These are phyloP conservation scores for Tympanuchus pallidicinctus DNA, from an alignment of 2,113 vertebrate genomes.

Conservation along the genomic window DNA sequence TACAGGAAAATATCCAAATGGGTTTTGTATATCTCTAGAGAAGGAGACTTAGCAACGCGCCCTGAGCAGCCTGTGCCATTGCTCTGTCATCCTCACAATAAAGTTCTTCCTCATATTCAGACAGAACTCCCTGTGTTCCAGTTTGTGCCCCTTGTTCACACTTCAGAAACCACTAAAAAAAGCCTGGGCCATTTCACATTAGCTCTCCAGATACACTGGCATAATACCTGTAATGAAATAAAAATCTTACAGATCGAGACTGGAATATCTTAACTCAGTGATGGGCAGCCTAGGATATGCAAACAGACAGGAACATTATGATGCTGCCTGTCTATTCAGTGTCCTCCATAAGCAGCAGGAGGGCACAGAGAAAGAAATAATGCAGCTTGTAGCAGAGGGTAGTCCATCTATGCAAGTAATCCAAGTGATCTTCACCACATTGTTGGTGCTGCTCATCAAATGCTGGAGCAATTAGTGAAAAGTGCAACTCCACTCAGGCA, in stretches of 20 bases:
- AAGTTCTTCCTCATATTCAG: no score
- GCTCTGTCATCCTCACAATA: no score
- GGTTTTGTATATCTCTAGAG: no score
- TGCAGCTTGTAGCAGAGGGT: neutral
- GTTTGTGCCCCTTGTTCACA: no score
- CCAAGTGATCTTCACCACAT: neutral
- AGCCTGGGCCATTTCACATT: no score
- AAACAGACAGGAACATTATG: neutral
- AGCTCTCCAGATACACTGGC: neutral
- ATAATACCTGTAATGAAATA: neutral
- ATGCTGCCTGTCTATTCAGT: neutral
- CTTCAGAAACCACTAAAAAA: no score
- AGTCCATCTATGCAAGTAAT: neutral
- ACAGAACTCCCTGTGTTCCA: no score
- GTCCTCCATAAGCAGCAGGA: neutral
- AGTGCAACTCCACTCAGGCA: neutral
- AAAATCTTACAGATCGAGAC: neutral
- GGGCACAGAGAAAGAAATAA: neutral
- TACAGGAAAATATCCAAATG: no score
- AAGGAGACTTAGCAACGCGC: no score
- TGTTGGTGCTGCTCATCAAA: neutral
- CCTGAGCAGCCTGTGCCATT: no score
- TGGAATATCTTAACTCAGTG: neutral
- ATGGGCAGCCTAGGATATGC: neutral
- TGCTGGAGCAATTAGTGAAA: neutral